These are phyloP conservation scores for Sturmia bella DNA, from an alignment of 2,888 invertebrate genomes.

Conservation along the genomic window DNA sequence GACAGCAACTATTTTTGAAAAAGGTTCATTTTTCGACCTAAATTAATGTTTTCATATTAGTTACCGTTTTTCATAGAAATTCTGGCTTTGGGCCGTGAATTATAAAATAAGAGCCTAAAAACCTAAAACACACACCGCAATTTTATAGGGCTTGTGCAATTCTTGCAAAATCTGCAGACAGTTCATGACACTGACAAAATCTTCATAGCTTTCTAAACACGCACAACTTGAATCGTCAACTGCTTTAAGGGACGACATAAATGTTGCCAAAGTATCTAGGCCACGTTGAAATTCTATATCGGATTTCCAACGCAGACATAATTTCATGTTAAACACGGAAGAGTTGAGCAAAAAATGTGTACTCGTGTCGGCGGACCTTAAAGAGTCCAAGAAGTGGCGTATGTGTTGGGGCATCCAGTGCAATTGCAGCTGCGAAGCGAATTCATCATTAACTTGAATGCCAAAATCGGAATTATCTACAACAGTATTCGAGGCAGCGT, in stretches of 20 bases:
- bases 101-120: not conserved
- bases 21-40: no score
- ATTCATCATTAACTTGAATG: conserved; percentile 73
- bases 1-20: no score
- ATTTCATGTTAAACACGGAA: conserved; percentile 62
- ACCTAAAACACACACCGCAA: conserved; percentile 72
- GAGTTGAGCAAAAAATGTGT: conserved; percentile 29
- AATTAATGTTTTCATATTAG: no score
- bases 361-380: conserved; percentile 67
- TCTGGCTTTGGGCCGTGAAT: no score
- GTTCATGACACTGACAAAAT: conserved; percentile 75
- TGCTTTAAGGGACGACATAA: conserved; percentile 60
- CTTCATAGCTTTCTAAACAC: conserved; percentile 74
- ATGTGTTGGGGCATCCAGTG: conserved; percentile 71
- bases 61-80: no score
- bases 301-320: conserved; percentile 73
- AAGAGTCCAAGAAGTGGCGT: conserved; percentile 71
- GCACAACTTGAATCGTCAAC: not conserved
- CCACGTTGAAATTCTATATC: conserved; percentile 75
- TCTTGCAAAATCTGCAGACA: conserved; percentile 74
- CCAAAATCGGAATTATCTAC: conserved; percentile 68
- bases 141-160: conserved; percentile 74
- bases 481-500: conserved; percentile 68
- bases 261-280: conserved; percentile 73
- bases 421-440: conserved; percentile 72